A percentile compares a stretch with the other conserved stretches of the same genome.
Conservation (phyloP, 2,113 vertebrate genomes). For the Todiramphus saurophagus region DNA sequence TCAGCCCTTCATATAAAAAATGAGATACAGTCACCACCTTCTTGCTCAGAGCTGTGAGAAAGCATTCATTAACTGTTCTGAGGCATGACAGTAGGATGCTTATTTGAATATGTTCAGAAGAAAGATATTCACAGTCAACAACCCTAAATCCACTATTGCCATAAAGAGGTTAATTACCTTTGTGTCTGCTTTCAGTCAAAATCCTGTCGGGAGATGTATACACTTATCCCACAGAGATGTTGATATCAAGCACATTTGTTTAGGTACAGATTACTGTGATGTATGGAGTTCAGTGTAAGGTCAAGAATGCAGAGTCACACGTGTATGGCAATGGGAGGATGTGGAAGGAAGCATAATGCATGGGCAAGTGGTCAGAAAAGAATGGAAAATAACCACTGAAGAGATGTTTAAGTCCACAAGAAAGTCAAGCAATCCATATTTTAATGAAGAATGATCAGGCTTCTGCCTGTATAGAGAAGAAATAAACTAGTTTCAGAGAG, state of each 20-base stretch:
- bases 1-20: background rate
- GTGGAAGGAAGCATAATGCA: background rate
- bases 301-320: fast-evolving
- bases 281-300: background rate
- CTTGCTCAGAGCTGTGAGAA: background rate
- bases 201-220: background rate
- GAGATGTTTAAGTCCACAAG: background rate
- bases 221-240: background rate
- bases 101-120: background rate
- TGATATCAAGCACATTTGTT: background rate
- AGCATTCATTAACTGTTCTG: background rate
- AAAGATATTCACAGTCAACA: background rate
- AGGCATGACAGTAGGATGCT: background rate
- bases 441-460: background rate
- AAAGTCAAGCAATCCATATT: background rate
- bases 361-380: background rate
- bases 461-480: background rate
- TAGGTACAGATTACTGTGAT: background rate
- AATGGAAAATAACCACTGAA: background rate
- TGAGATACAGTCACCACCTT: background rate
- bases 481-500: background rate
- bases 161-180: background rate
- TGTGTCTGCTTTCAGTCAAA: background rate
- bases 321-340: background rate
- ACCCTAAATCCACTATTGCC: background rate